These are phyloP conservation scores for Chaetorhynchus papuensis DNA, from an alignment of 2,113 vertebrate genomes.

Conservation along the genomic window DNA sequence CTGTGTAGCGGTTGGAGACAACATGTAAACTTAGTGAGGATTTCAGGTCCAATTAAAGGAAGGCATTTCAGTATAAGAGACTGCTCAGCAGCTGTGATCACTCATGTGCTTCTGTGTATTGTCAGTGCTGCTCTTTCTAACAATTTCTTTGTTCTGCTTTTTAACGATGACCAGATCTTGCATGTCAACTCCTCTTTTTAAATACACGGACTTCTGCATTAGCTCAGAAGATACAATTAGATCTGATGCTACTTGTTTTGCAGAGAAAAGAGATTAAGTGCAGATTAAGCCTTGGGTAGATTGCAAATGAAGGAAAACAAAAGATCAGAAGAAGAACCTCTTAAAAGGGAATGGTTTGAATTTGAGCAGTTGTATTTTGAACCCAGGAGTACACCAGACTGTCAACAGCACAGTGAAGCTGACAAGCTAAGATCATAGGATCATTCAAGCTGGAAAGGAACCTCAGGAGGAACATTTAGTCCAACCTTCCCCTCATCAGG, in stretches of 20 bases:
- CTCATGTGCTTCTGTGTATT: not conserved
- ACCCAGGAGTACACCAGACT: not conserved
- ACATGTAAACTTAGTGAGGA: not conserved
- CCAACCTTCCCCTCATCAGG: not conserved
- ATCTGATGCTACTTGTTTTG: constrained; percentile 33
- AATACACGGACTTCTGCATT: not conserved
- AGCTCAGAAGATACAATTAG: constrained; percentile 25
- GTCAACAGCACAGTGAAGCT: not conserved
- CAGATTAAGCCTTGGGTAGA: not conserved
- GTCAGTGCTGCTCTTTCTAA: not conserved
- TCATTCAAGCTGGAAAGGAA: not conserved
- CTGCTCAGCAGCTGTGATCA: not conserved
- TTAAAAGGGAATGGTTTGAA: not conserved
- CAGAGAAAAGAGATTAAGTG: constrained; percentile 22
- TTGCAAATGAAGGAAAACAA: not conserved
- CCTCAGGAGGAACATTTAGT: not conserved
- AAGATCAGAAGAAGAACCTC: not conserved
- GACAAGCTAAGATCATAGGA: not conserved
- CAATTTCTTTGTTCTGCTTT: not conserved
- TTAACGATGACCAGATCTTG: not conserved
- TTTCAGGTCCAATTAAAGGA: not conserved
- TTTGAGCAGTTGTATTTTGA: not conserved
- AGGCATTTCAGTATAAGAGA: not conserved
- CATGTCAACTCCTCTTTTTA: not conserved
- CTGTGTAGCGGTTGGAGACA: not conserved